These are phyloP conservation scores for Porites lutea DNA, from an alignment of 64 coral and sea anemone genomes.

Conservation along the genomic window DNA sequence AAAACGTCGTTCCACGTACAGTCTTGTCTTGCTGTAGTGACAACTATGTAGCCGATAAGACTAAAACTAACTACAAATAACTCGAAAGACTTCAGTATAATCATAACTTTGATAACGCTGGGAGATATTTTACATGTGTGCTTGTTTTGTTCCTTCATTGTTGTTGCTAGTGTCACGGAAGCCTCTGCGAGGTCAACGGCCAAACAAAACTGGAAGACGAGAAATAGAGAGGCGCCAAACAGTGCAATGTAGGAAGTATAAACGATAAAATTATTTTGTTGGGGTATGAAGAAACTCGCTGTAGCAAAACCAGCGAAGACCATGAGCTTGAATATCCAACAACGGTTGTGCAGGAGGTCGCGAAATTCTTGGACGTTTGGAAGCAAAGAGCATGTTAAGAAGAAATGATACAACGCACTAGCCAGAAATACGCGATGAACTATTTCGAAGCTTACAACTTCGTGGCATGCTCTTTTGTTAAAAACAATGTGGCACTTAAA, in stretches of 20 bases:
- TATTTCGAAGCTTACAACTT: slow-evolving; percentile 53
- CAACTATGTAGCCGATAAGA: slow-evolving; percentile 8
- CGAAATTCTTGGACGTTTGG: slow-evolving; percentile 1
- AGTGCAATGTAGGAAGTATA: slow-evolving; percentile 47
- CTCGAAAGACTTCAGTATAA: neutral
- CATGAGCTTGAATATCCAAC: slow-evolving; percentile 53
- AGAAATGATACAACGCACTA: slow-evolving; percentile 33
- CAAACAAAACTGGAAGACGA: slow-evolving; percentile 65
- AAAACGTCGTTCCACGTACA: slow-evolving; percentile 69
- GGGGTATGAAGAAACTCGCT: slow-evolving; percentile 60
- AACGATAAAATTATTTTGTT: slow-evolving; percentile 40
- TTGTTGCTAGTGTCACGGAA: neutral
- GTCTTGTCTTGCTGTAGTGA: slow-evolving; percentile 14
- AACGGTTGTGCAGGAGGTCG: slow-evolving; percentile 48
- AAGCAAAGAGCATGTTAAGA: slow-evolving; percentile 28
- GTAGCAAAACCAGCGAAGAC: neutral
- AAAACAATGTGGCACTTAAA: slow-evolving; percentile 31
- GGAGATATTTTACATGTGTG: neutral
- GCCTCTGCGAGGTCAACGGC: slow-evolving; percentile 40
- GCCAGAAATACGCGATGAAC: slow-evolving; percentile 39
- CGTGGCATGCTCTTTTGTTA: neutral
- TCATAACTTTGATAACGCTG: neutral
- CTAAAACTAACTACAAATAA: slow-evolving; percentile 1
- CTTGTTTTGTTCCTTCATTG: neutral
- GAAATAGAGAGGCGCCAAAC: slow-evolving; percentile 24